Conservation (phyloP, 2,888 invertebrate genomes). For the Sphecodes monilicornis region DNA sequence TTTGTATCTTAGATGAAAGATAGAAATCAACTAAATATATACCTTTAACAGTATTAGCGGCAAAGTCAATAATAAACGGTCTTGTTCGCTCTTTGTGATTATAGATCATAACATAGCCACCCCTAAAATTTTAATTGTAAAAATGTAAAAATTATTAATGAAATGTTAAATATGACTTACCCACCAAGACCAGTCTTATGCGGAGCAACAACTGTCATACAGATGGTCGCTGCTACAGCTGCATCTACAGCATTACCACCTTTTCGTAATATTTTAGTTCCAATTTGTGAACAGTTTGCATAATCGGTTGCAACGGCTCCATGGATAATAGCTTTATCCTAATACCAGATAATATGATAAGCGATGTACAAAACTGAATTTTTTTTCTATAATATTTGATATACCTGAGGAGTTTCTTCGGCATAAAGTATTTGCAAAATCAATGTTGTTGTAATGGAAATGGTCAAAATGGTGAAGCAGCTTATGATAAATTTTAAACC, state of each 20-base stretch:
- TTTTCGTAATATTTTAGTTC: constrained; percentile 88
- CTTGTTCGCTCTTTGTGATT: constrained; percentile 87
- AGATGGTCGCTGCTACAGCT: constrained; percentile 90
- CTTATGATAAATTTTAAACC: constrained; percentile 89
- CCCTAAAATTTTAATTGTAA: constrained; percentile 85
- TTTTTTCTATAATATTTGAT: constrained; percentile 8
- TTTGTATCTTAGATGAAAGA: neutral
- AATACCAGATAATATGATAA: neutral
- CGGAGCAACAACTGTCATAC: constrained; percentile 90
- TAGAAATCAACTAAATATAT: neutral
- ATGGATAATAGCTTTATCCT: constrained; percentile 83
- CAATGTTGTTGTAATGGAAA: constrained; percentile 90
- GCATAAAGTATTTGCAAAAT: constrained; percentile 90
- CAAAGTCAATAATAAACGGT: constrained; percentile 87
- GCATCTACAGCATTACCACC: constrained; percentile 93
- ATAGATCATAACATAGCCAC: constrained; percentile 90
- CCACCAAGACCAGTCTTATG: constrained; percentile 92
- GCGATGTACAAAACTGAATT: constrained; percentile 10
- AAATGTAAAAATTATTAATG: constrained; percentile 30
- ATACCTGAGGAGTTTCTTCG: constrained; percentile 88
- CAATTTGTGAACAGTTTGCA: constrained; percentile 90
- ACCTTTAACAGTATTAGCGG: constrained; percentile 79
- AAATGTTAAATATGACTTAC: constrained; percentile 85
- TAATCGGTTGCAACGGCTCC: constrained; percentile 91
- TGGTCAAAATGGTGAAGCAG: constrained; percentile 88